These are phyloP conservation scores for Hippocampus guttulatus DNA, from an alignment of 2,113 vertebrate genomes.

Conservation along the genomic window DNA sequence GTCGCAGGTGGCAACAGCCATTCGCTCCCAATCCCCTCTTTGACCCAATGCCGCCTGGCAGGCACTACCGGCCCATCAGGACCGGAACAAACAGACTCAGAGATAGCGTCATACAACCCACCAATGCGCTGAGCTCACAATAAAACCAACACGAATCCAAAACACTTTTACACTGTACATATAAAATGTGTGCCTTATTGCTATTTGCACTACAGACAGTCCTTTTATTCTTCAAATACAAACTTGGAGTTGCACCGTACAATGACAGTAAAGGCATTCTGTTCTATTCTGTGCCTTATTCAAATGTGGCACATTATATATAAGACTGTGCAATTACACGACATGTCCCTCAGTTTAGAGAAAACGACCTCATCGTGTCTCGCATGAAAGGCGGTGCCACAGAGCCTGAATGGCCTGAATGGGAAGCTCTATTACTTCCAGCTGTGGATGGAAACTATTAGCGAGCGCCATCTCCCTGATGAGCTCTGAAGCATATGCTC, in stretches of 20 bases:
- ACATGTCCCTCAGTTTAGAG: conserved; percentile 1
- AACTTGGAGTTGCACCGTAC: no score
- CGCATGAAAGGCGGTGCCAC: conserved; percentile 54
- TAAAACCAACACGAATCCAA: neutral
- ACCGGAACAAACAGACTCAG: neutral
- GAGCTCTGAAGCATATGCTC: conserved; percentile 51
- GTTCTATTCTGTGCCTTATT: conserved; percentile 3
- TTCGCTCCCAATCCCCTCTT: neutral
- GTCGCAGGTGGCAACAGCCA: neutral
- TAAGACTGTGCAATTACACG: neutral
- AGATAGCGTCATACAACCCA: neutral
- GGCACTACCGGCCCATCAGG: neutral
- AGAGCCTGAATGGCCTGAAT: conserved; percentile 51
- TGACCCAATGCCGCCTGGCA: neutral
- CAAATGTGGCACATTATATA: conserved; percentile 15
- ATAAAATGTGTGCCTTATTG: neutral
- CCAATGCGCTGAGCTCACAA: neutral
- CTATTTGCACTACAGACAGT: neutral
- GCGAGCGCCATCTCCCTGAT: conserved; percentile 61
- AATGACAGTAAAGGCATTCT: neutral
- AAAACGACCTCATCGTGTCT: conserved; percentile 2
- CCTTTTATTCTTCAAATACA: neutral
- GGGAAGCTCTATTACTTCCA: conserved; percentile 78
- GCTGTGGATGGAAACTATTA: conserved; percentile 83
- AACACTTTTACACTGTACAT: neutral